Evolutionary conservation across 2,113 vertebrate species (phyloP).

Genomic region (Malurus elegans): DNA sequence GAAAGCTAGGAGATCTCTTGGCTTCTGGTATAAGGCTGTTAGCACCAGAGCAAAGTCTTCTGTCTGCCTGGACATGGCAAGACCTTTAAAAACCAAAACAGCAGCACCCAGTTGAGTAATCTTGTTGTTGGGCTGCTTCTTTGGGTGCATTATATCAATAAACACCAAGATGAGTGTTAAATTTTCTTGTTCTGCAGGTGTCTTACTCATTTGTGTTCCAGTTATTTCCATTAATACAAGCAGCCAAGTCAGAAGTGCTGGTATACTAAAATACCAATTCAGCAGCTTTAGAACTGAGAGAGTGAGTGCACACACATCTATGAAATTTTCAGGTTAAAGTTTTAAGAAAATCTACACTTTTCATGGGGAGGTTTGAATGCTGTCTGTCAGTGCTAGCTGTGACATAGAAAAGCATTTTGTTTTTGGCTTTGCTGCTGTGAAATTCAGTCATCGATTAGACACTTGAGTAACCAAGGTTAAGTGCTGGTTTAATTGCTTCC

Average conservation of each 20-base stretch:
- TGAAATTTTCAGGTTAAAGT: neutral
- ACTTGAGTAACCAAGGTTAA: neutral
- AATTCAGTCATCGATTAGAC: neutral
- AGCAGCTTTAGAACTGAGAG: neutral
- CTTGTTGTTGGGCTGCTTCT: neutral
- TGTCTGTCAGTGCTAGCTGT: neutral
- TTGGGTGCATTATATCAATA: neutral
- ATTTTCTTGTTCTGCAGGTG: neutral
- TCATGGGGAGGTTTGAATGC: neutral
- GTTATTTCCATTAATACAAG: neutral
- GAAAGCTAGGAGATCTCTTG: neutral
- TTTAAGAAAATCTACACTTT: neutral
- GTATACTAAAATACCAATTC: neutral
- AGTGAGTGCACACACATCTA: accelerated
- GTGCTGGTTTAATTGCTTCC: constrained; percentile 20
- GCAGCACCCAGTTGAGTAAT: neutral
- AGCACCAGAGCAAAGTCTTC: neutral
- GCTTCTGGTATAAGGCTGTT: neutral
- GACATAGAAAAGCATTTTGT: neutral
- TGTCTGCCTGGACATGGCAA: neutral
- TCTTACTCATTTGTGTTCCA: neutral
- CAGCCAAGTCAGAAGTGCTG: neutral
- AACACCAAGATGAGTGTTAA: neutral
- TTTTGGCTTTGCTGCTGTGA: neutral
- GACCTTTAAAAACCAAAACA: neutral